Percentiles rank a stretch among this genome's conserved stretches.
Conservation (phyloP, 2,797 vertebrate genomes). For the Pogoniulus pusillus region DNA sequence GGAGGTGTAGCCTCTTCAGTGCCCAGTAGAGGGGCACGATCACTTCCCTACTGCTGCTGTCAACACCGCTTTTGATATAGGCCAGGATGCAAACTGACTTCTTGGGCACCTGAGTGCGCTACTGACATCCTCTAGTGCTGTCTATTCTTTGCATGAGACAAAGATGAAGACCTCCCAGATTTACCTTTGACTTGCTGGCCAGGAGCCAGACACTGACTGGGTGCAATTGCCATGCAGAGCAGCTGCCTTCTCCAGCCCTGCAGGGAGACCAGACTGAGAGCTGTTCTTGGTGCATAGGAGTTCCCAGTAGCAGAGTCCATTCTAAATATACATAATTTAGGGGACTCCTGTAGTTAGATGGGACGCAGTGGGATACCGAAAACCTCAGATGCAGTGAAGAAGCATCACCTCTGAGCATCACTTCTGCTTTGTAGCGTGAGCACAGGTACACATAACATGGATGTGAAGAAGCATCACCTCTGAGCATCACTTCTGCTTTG, state of each 20-base stretch:
- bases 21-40: too few relatives aligned
- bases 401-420: neutral
- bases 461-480: neutral
- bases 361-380: neutral
- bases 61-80: too few relatives aligned
- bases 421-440: neutral
- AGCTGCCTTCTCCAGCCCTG: neutral
- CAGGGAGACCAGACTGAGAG: neutral
- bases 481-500: neutral
- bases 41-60: too few relatives aligned
- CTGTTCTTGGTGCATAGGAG: fast-evolving
- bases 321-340: neutral
- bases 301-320: neutral
- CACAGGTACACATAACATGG: neutral
- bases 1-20: too few relatives aligned
- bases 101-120: too few relatives aligned
- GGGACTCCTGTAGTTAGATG: neutral
- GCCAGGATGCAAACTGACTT: too few relatives aligned
- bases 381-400: neutral
- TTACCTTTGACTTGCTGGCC: neutral
- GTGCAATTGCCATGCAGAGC: fast-evolving
- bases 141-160: neutral
- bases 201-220: neutral
- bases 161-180: neutral
- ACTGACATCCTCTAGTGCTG: neutral